Conservation (phyloP, 2,113 vertebrate genomes). For the Hipposideros armiger region DNA sequence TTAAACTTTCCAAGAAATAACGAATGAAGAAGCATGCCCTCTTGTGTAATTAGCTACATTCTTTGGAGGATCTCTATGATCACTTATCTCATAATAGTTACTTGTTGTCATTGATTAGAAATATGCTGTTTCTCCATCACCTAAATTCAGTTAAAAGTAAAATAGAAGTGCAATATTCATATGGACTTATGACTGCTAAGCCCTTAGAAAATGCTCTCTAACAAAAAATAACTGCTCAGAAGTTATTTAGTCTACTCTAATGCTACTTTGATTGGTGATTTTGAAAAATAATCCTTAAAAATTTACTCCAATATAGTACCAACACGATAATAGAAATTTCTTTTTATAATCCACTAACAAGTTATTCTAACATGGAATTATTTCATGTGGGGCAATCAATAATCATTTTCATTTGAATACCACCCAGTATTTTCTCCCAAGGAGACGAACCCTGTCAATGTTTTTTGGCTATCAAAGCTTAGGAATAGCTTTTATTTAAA, state of each 20-base stretch:
- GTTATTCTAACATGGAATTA: neutral
- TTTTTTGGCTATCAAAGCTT: neutral
- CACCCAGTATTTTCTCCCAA: neutral
- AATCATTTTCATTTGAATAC: neutral
- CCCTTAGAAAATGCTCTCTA: neutral
- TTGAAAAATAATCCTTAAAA: neutral
- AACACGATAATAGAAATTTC: neutral
- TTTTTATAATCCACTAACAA: neutral
- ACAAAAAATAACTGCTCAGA: neutral
- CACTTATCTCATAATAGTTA: neutral
- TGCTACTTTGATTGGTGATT: neutral
- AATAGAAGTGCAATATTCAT: neutral
- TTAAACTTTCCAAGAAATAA: neutral
- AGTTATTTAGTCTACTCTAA: neutral
- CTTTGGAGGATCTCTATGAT: neutral
- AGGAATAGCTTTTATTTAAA: neutral
- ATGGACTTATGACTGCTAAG: neutral
- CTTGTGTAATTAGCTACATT: neutral
- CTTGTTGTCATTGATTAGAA: neutral
- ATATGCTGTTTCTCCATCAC: neutral
- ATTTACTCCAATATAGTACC: neutral
- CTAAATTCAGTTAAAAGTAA: neutral
- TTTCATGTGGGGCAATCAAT: neutral
- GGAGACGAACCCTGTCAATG: neutral
- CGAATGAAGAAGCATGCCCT: neutral